These are phyloP conservation scores for Neolamprologus variostigma DNA, from an alignment of 2,113 vertebrate genomes.

Conservation along the genomic window DNA sequence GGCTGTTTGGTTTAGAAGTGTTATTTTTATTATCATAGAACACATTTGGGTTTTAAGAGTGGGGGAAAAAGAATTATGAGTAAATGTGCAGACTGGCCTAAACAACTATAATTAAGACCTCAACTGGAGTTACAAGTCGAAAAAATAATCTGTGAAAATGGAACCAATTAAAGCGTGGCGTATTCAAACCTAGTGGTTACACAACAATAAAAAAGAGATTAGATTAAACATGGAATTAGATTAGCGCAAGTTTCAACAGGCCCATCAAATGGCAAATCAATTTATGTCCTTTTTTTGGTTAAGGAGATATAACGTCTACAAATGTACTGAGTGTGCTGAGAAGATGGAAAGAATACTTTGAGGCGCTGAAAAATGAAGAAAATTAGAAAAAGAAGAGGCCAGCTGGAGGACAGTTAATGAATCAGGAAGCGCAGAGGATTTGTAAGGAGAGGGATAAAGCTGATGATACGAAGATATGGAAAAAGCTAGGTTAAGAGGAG, in stretches of 20 bases:
- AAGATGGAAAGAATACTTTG: background rate
- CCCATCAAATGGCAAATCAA: fast-evolving
- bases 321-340: background rate
- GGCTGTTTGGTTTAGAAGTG: background rate
- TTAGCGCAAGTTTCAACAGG: background rate
- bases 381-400: background rate
- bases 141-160: background rate
- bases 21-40: background rate
- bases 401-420: background rate
- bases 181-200: background rate
- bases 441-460: background rate
- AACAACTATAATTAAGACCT: background rate
- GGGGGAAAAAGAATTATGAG: fast-evolving
- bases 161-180: background rate
- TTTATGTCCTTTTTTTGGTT: background rate
- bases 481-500: background rate
- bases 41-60: fast-evolving
- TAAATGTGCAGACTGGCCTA: background rate
- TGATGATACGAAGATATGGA: background rate
- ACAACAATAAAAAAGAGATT: background rate
- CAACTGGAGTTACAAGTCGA: background rate
- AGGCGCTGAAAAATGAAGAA: background rate
- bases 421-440: background rate
- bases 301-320: background rate
- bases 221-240: background rate